Evolutionary conservation across 2,113 vertebrate genomes (phyloP).

Genomic region (Athene noctua): DNA sequence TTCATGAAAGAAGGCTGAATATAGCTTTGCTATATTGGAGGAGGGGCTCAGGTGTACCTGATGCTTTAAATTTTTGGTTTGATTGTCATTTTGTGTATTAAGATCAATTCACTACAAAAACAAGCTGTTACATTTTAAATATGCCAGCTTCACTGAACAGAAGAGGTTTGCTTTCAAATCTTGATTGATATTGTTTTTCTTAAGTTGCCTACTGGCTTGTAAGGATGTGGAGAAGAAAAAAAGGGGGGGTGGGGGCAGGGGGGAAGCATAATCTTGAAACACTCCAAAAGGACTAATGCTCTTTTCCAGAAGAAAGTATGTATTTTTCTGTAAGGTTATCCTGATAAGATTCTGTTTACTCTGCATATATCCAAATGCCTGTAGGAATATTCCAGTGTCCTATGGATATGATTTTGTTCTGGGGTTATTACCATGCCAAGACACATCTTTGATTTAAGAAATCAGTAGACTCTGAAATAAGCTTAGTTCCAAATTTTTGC

Average conservation of each 20-base stretch:
- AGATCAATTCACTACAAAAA: not conserved
- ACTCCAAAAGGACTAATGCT: not conserved
- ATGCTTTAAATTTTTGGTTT: not conserved
- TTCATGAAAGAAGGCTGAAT: not conserved
- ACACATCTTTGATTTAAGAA: not conserved
- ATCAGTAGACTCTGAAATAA: not conserved
- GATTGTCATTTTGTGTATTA: not conserved
- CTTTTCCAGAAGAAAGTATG: not conserved
- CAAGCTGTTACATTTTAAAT: not conserved
- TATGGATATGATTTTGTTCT: not conserved
- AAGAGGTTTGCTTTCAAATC: not conserved
- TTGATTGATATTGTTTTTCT: too few species aligned
- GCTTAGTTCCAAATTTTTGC: not conserved
- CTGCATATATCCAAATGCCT: not conserved
- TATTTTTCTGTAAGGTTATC: not conserved
- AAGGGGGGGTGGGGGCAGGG: fast-evolving
- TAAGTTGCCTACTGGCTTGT: fast-evolving
- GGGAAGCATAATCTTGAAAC: not conserved
- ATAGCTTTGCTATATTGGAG: not conserved
- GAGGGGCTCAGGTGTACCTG: not conserved
- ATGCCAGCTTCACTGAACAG: not conserved
- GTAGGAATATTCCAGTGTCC: not conserved
- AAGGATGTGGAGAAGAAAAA: not conserved
- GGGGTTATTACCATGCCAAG: not conserved
- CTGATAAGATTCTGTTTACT: not conserved